Evolutionary conservation across 2,888 invertebrate genomes (phyloP), one percentile per base, ranked within the genome.

Genomic region (Lysandra bellargus): DNA sequence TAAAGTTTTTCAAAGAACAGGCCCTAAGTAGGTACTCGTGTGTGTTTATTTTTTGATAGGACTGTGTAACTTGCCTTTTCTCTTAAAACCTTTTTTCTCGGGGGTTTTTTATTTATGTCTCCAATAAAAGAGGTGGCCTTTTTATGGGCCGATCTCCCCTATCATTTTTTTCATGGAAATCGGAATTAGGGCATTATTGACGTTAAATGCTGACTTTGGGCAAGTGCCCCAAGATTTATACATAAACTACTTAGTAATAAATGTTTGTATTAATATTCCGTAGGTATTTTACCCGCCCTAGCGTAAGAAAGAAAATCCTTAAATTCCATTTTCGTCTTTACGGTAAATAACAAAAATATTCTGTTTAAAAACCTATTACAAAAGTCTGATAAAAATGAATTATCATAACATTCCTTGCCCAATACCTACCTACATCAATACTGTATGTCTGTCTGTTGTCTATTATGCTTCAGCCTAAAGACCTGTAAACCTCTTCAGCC

Each of bases 31-130:
- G 90, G 93, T 90, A 88, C 89, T 89, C 90, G 85, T 92, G 92
- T 92, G 87, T 91, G 90, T 92, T 92, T 94, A 89, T 92, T 93
- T 93, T 94, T 89, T 92, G 94, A 94, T 94, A 94, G 93, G 91
- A 87, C 92, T 90, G 90, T 89, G 92, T 92, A 92, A 91, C 90
- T 86, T 88, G 89, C 88, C 88, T 90, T 91, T 92, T 90, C 90
- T 90, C 87, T 90, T 88, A 87, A 88, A 88, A 87, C 83, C 84
- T 84, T 88, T 91, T 90, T 88, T 86, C 37, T 69, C 85, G 81
- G 84, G 80, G 80, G 81, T 84, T 86, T 88, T 90, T 91, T 91
- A 89, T 90, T 90, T 88, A 88, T 90, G 89, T 86, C 86, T 88
- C 89, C 89, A 92, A 93, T 92, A 93, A 93, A 93, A 90, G 90